Conservation (phyloP, 2,113 vertebrate species). For the Xenopus tropicalis region UCB_Xtro_10.0 CM004450.2:59401001-59401500, state of each 20-base stretch:
- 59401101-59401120: slow-evolving; percentile 62
- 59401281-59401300: slow-evolving; percentile 49
- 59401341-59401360: slow-evolving; percentile 49
- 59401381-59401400: slow-evolving; percentile 37
- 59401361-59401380: slow-evolving; percentile 48
- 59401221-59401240: slow-evolving; percentile 65
- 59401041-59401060: slow-evolving; percentile 69
- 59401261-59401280: slow-evolving; percentile 55
- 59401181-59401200: slow-evolving; percentile 62
- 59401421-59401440: too few species aligned
- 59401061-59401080: slow-evolving; percentile 63
- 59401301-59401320: slow-evolving; percentile 59
- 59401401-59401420: neutral
- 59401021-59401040: slow-evolving; percentile 59
- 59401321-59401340: slow-evolving; percentile 54
- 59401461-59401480: too few species aligned
- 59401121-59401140: slow-evolving; percentile 66
- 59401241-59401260: slow-evolving; percentile 57
- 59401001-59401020: slow-evolving; percentile 62
- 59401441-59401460: too few species aligned
- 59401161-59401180: slow-evolving; percentile 62
- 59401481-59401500: too few species aligned
- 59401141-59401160: slow-evolving; percentile 60
- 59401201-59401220: slow-evolving; percentile 66
- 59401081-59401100: slow-evolving; percentile 58